phyloP scores from a whole-genome alignment of 1,140 invertebrate genomes.

The Scaptomyza graminum region DNA sequence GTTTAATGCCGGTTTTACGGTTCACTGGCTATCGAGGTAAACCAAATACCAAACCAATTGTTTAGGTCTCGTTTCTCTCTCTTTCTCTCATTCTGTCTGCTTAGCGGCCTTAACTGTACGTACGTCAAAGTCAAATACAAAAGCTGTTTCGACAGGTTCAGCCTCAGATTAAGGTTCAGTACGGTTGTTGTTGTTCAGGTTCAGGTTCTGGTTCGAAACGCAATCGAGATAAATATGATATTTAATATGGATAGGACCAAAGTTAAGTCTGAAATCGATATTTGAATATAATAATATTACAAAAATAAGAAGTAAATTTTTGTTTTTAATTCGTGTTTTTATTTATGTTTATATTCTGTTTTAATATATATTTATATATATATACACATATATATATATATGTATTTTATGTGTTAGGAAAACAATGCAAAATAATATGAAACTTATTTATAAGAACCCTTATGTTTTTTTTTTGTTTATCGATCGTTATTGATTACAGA shows the following conservation, averaged over 20 bases:
- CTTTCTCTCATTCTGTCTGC: not conserved
- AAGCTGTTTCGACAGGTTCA: slow-evolving; percentile 3
- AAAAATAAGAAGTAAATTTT: slow-evolving; percentile 8
- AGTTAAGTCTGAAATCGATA: not conserved
- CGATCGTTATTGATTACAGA: slow-evolving; percentile 44
- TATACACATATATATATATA: slow-evolving; percentile 14
- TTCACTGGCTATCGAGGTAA: slow-evolving; percentile 31
- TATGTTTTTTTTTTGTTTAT: slow-evolving; percentile 24
- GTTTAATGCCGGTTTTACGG: slow-evolving; percentile 28
- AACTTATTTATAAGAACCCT: slow-evolving; percentile 71
- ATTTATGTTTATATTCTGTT: slow-evolving; percentile 64
- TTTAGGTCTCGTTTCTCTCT: not conserved
- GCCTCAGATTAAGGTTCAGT: not conserved
- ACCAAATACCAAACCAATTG: slow-evolving; percentile 20
- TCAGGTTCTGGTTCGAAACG: not conserved
- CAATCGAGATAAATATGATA: not conserved
- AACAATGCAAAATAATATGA: slow-evolving; percentile 75
- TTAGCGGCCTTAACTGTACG: too few relatives aligned
- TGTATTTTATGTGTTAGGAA: slow-evolving; percentile 63
- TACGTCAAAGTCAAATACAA: slow-evolving; percentile 22
- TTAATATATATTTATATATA: slow-evolving; percentile 38
- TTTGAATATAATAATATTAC: not conserved
- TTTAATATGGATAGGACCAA: not conserved
- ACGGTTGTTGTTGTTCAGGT: not conserved
- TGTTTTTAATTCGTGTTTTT: slow-evolving; percentile 51